Evolutionary conservation across 1,140 invertebrate species (phyloP).

Genomic region (Aphelinus atriplicis): DNA sequence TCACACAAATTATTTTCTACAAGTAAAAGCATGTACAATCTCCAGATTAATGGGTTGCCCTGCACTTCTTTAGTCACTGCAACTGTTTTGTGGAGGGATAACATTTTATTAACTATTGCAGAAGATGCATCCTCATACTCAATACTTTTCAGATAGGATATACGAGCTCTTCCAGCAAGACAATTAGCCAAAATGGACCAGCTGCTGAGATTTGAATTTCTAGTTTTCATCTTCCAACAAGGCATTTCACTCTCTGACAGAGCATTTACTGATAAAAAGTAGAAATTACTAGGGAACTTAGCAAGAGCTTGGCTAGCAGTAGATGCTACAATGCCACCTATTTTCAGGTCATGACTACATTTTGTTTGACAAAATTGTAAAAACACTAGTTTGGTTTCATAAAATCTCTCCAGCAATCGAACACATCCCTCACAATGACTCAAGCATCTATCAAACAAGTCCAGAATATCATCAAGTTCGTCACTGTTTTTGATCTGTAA

Average conservation of each 20-base stretch:
- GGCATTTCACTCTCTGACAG: slow-evolving; percentile 58
- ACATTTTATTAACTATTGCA: slow-evolving; percentile 57
- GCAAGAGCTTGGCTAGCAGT: slow-evolving; percentile 55
- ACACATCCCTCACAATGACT: slow-evolving; percentile 47
- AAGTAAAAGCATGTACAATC: slow-evolving; percentile 68
- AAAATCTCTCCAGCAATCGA: slow-evolving; percentile 56
- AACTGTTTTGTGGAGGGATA: slow-evolving; percentile 56
- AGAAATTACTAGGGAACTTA: slow-evolving; percentile 70
- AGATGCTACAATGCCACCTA: slow-evolving; percentile 37
- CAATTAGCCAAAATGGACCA: slow-evolving; percentile 57
- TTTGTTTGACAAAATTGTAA: slow-evolving; percentile 60
- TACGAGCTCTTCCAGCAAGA: slow-evolving; percentile 54
- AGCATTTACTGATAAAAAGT: slow-evolving; percentile 62
- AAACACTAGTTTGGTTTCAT: slow-evolving; percentile 58
- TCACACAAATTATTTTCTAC: slow-evolving; percentile 59
- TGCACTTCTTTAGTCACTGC: slow-evolving; percentile 55
- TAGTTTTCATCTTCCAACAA: slow-evolving; percentile 54
- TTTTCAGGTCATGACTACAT: neutral
- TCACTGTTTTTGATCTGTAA: slow-evolving; percentile 57
- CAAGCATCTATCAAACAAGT: slow-evolving; percentile 51
- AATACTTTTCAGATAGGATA: slow-evolving; percentile 45
- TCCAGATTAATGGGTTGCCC: slow-evolving; percentile 69
- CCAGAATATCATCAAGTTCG: slow-evolving; percentile 45
- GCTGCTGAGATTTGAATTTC: slow-evolving; percentile 41
- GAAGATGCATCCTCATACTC: slow-evolving; percentile 45